A percentile compares a stretch with the other conserved stretches of the same genome.
Conservation (phyloP, 2,888 invertebrate genomes). For the Clanis bilineata region DNA sequence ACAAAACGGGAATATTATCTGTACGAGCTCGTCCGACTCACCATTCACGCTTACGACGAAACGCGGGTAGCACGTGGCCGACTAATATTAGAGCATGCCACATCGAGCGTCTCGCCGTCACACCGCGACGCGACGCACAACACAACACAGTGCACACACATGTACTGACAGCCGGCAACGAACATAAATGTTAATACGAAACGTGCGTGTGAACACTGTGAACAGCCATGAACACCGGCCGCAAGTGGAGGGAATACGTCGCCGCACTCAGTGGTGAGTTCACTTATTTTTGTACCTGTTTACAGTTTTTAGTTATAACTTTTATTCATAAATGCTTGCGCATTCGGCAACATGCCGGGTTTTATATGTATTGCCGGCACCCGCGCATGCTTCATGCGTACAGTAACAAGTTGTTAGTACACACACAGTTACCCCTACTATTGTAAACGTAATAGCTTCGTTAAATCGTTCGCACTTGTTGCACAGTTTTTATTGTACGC, state of each 20-base stretch:
- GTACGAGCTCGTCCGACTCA: slow-evolving; percentile 44
- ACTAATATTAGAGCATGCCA: slow-evolving; percentile 66
- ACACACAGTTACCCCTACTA: neutral
- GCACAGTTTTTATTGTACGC: neutral
- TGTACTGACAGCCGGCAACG: slow-evolving; percentile 48
- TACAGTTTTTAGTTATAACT: slow-evolving; percentile 26
- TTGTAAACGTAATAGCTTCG: neutral
- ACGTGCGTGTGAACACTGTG: slow-evolving; percentile 53
- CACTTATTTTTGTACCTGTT: slow-evolving; percentile 37
- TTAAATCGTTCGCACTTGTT: neutral
- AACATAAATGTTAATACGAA: slow-evolving; percentile 71
- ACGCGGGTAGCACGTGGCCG: slow-evolving; percentile 70
- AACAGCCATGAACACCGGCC: slow-evolving; percentile 67
- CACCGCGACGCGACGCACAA: slow-evolving; percentile 39
- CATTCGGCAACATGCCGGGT: slow-evolving; percentile 33
- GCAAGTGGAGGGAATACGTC: slow-evolving; percentile 77
- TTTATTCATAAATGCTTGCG: slow-evolving; percentile 23
- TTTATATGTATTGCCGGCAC: neutral
- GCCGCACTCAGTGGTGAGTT: slow-evolving; percentile 76
- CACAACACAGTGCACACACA: slow-evolving; percentile 50
- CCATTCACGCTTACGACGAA: slow-evolving; percentile 69
- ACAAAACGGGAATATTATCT: slow-evolving; percentile 59
- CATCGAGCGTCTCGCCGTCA: slow-evolving; percentile 41
- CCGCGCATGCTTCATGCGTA: neutral
- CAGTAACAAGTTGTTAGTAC: neutral